A percentile compares a stretch with the other conserved stretches of the same genome.
phyloP scores from a whole-genome alignment of 2,888 invertebrate genomes.

The Sarcophaga caerulescens region DNA sequence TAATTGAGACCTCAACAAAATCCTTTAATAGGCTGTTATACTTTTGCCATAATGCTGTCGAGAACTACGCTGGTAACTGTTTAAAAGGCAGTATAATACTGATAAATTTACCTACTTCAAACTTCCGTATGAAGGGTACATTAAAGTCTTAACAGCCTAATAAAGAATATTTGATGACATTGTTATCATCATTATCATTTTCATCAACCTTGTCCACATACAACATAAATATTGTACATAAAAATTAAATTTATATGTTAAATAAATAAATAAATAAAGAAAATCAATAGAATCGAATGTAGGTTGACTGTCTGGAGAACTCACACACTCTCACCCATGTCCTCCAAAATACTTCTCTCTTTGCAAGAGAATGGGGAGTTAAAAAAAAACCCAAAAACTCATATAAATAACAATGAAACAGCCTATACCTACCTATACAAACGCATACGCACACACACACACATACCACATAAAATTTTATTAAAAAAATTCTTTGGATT shows the following conservation, averaged over 20 bases:
- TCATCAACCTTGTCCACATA: constrained; percentile 36
- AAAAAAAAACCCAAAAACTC: not conserved
- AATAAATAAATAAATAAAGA: constrained; percentile 60
- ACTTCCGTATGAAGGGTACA: too few relatives aligned
- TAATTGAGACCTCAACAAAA: too few relatives aligned
- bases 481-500: not conserved
- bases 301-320: constrained; percentile 13
- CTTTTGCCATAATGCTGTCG: too few relatives aligned
- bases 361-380: not conserved
- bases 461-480: not conserved
- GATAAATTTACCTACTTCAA: too few relatives aligned
- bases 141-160: too few relatives aligned
- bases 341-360: not conserved
- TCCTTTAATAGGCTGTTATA: too few relatives aligned
- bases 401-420: constrained; percentile 32
- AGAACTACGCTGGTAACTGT: too few relatives aligned
- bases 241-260: constrained; percentile 56
- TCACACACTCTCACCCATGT: not conserved
- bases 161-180: constrained; percentile 32
- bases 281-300: constrained; percentile 42
- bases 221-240: not conserved
- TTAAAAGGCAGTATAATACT: too few relatives aligned
- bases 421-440: not conserved
- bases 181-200: constrained; percentile 3
- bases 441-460: not conserved